Percentiles rank a stretch among this genome's conserved stretches.
phyloP scores from a whole-genome alignment of 2,888 invertebrate species.

The Ophioninae sp. region DNA sequence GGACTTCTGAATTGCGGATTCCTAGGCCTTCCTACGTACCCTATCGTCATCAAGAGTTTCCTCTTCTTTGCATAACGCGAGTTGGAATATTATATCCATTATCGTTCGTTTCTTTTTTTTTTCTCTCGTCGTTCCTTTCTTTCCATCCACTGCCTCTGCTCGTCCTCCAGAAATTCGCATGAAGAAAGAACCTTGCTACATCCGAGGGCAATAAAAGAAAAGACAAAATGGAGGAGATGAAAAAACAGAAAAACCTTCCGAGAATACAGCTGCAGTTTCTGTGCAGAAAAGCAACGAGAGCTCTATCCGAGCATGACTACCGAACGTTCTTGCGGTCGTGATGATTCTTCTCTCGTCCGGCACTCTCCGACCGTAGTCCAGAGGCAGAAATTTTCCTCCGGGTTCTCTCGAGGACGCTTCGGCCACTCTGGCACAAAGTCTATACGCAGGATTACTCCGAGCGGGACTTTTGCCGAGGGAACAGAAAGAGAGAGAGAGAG shows the following conservation, averaged over 20 bases:
- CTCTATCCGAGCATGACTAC: constrained; percentile 63
- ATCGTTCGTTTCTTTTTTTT: background rate
- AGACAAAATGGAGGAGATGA: background rate
- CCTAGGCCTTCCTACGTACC: background rate
- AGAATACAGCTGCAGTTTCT: constrained; percentile 48
- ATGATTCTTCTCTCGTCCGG: constrained; percentile 47
- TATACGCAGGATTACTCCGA: constrained; percentile 57
- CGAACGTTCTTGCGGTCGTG: constrained; percentile 63
- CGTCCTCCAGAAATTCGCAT: constrained; percentile 36
- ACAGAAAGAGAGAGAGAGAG: constrained; percentile 15
- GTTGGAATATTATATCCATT: background rate
- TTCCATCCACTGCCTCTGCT: background rate
- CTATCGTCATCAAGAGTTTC: constrained; percentile 5
- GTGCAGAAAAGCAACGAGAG: constrained; percentile 25
- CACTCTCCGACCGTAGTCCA: constrained; percentile 25
- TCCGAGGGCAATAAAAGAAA: constrained; percentile 42
- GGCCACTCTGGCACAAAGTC: constrained; percentile 44
- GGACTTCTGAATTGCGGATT: constrained; percentile 39
- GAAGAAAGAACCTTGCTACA: constrained; percentile 6
- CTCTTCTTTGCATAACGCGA: constrained; percentile 26
- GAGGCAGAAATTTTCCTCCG: constrained; percentile 50
- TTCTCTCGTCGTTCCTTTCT: background rate
- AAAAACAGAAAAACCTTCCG: constrained; percentile 37
- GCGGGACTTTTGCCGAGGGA: constrained; percentile 32
- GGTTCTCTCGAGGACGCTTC: constrained; percentile 49